Base-by-base conservation (phyloP, 2,888 invertebrate genomes). In the Tribolium freemani region DNA sequence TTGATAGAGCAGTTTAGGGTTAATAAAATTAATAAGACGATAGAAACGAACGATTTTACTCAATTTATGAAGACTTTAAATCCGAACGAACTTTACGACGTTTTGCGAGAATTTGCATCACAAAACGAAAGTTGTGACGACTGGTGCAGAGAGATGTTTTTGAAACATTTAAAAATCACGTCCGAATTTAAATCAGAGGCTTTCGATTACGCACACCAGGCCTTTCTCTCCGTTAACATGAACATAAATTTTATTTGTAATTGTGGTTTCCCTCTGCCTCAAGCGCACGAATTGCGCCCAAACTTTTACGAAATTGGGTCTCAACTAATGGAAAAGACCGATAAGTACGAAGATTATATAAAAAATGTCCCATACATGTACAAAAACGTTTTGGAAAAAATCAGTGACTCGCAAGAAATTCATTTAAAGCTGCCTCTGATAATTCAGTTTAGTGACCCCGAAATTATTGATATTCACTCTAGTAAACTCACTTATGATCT, bases 361-460 rank as follows among this genome's bases (percentile, higher is more conserved):
- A 88, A 88, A 77, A 85, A 86, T 76, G 89, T 92, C 88, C 92
- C 92, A 53, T 90, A 89, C 77, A 86, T 92, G 80, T 92, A 91
- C 90, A 87, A 88, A 66, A 89, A 90, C 76, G 89, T 90, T 76
- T 83, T 92, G 16, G 86, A 88, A 68, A 64, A 79, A 50, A 80
- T 89, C 69, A 84, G 88, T 77, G 82, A 87, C 66, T 87, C 88
- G 45, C 88, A 89, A 76, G 87, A 89, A 73, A 80, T 90, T n/a
- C 80, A 88, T 74, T 88, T 88, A 76, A 84, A 90, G 30, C 77
- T 92, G 71, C 87, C 89, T 74, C 85, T 90, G 78, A 86, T 92
- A 50, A 83, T 92, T 54, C 92, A 92, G 83, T 91, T 90, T 83
- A 86, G 89, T 54, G 91, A 92, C 76, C 88, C 88, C 77, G 85